These are phyloP conservation scores for Elysia crispata DNA, from an alignment of 2,888 invertebrate species.

Conservation along the genomic window DNA sequence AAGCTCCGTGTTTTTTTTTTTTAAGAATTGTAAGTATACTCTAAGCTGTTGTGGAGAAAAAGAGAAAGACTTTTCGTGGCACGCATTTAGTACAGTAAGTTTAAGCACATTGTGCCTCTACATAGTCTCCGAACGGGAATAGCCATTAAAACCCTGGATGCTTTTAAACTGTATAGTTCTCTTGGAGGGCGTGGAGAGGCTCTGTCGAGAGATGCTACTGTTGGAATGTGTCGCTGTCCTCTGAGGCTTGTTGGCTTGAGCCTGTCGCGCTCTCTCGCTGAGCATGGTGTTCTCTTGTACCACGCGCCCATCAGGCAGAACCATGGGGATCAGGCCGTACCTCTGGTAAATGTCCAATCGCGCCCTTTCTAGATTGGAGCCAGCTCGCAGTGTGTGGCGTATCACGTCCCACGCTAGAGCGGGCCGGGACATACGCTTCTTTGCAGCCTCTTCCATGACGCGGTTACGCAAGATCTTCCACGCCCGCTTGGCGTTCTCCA, in stretches of 20 bases:
- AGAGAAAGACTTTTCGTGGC: too few species aligned
- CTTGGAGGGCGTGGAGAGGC: conserved; percentile 12
- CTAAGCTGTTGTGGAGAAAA: too few species aligned
- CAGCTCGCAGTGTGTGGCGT: conserved; percentile 62
- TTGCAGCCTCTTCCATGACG: conserved; percentile 61
- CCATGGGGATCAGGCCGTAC: conserved; percentile 65
- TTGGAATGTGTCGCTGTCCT: not conserved
- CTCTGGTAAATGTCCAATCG: conserved; percentile 66
- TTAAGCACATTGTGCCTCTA: too few species aligned
- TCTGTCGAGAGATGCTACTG: too few species aligned
- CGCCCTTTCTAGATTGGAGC: conserved; percentile 61
- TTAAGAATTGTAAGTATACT: too few species aligned
- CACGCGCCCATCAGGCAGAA: conserved; percentile 58
- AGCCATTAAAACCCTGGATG: too few species aligned
- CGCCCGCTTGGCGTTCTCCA: conserved; percentile 56
- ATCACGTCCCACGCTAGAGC: conserved; percentile 64
- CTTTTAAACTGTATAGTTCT: not conserved
- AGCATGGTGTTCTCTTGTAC: conserved; percentile 67
- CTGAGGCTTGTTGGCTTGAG: not conserved
- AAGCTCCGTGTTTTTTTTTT: too few species aligned
- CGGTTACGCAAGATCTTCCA: conserved; percentile 64
- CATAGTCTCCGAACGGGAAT: too few species aligned
- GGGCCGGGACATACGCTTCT: conserved; percentile 58
- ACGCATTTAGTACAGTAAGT: too few species aligned
- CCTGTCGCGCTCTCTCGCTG: conserved; percentile 54